phyloP scores from a whole-genome alignment of 1,140 invertebrate species.

The Agrypnia vestita region DNA sequence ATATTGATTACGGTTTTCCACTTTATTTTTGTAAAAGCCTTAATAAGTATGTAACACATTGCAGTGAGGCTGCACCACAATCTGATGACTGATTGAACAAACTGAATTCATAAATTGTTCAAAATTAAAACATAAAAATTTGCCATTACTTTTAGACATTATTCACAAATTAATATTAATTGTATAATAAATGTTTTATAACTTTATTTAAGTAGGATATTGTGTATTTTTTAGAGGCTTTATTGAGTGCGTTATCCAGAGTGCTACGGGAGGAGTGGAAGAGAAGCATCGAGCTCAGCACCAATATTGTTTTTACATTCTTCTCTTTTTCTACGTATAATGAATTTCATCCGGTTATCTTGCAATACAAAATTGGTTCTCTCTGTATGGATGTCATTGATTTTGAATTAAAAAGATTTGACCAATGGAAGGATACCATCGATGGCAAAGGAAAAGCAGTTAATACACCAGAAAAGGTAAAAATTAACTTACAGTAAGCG shows the following conservation, averaged over 20 bases:
- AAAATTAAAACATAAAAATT: no score
- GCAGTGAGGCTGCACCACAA: no score
- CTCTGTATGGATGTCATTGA: slow-evolving; percentile 97
- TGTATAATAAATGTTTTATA: no score
- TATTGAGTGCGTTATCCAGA: slow-evolving; percentile 94
- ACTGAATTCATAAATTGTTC: no score
- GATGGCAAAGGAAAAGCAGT: slow-evolving; percentile 76
- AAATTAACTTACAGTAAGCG: no score
- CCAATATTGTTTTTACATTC: slow-evolving; percentile 97
- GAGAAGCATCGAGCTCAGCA: slow-evolving; percentile 95
- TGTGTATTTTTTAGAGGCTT: slow-evolving; percentile 83
- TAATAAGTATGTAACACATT: no score
- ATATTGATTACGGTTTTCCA: no score
- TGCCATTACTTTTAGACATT: no score
- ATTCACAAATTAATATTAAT: no score
- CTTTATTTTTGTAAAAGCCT: no score
- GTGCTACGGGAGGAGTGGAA: slow-evolving; percentile 98
- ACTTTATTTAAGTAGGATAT: not conserved
- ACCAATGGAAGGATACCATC: slow-evolving; percentile 94
- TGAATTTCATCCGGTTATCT: slow-evolving; percentile 94
- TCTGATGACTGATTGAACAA: no score
- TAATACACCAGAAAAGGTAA: slow-evolving; percentile 67
- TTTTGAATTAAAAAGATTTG: slow-evolving; percentile 93
- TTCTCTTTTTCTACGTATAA: slow-evolving; percentile 98
- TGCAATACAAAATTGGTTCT: slow-evolving; percentile 87